Conservation (phyloP, 2,888 invertebrate species). For the Chironomus riparius region DNA sequence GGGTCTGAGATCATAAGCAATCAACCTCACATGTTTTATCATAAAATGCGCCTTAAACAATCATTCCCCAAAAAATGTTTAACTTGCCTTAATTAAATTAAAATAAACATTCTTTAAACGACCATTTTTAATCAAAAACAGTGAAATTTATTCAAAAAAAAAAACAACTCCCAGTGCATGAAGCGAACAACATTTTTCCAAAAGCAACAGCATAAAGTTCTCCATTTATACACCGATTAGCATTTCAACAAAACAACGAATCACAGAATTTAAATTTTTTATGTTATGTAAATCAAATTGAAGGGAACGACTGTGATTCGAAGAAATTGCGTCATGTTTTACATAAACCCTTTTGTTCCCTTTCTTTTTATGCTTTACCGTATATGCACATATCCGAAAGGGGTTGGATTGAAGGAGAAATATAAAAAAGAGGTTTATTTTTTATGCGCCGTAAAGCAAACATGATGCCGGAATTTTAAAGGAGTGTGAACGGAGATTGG, state of each 20-base stretch:
- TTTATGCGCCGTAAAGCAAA: constrained; percentile 2
- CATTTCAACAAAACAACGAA: background rate
- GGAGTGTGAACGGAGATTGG: too few relatives aligned
- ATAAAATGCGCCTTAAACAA: too few relatives aligned
- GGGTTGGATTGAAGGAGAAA: constrained; percentile 8
- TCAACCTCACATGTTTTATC: too few relatives aligned
- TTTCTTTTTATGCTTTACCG: background rate
- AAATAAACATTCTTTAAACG: too few relatives aligned
- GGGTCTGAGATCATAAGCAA: too few relatives aligned
- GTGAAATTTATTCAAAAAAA: too few relatives aligned
- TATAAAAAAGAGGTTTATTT: background rate
- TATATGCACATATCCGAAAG: background rate
- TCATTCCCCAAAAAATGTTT: too few relatives aligned
- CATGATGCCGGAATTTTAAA: constrained; percentile 15
- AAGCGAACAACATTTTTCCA: too few relatives aligned
- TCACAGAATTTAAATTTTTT: constrained; percentile 24
- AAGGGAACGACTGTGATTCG: constrained; percentile 23
- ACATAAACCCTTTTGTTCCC: constrained; percentile 17
- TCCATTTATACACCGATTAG: background rate
- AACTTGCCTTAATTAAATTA: too few relatives aligned
- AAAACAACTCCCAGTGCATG: too few relatives aligned
- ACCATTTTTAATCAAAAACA: too few relatives aligned
- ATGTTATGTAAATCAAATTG: constrained; percentile 20
- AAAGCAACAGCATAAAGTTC: background rate
- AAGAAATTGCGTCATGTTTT: background rate